These are phyloP conservation scores for Latrodectus hesperus DNA, from an alignment of 2,888 invertebrate genomes.

Conservation along the genomic window DNA sequence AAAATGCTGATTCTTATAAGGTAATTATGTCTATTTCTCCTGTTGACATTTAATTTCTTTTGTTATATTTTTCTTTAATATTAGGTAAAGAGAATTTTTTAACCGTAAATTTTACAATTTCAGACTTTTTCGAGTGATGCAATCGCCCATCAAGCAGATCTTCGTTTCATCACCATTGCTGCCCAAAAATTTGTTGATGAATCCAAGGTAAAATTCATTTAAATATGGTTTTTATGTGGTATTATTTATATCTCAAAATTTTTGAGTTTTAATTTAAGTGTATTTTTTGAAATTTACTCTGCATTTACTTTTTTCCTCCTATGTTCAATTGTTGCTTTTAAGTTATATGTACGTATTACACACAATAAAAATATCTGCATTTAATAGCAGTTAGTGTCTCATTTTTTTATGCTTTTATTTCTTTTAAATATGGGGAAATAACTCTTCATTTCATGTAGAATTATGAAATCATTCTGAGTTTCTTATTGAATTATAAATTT, in stretches of 20 bases:
- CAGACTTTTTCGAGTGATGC: conserved; percentile 89
- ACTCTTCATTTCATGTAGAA: too few relatives aligned
- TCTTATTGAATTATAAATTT: too few relatives aligned
- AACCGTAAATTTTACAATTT: conserved; percentile 21
- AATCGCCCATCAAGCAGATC: conserved; percentile 95
- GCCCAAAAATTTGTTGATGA: conserved; percentile 97
- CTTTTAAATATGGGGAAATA: too few relatives aligned
- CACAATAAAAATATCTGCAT: too few relatives aligned
- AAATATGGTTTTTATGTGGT: not conserved
- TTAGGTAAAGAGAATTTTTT: not conserved
- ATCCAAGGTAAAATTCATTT: conserved; percentile 82
- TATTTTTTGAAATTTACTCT: too few relatives aligned
- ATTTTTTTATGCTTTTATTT: too few relatives aligned
- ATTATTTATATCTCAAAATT: not conserved
- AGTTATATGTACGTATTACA: too few relatives aligned
- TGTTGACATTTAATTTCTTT: not conserved
- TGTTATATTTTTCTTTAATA: not conserved
- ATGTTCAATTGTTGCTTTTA: too few relatives aligned
- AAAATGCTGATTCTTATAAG: conserved; percentile 82
- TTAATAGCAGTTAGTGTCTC: too few relatives aligned
- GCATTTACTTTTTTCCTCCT: too few relatives aligned
- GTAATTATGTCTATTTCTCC: conserved; percentile 73
- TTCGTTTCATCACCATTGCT: conserved; percentile 95
- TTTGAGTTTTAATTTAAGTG: not conserved
- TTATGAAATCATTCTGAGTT: too few relatives aligned